Conservation (phyloP, 2,113 vertebrate species). For the Aegotheles bennettii region DNA sequence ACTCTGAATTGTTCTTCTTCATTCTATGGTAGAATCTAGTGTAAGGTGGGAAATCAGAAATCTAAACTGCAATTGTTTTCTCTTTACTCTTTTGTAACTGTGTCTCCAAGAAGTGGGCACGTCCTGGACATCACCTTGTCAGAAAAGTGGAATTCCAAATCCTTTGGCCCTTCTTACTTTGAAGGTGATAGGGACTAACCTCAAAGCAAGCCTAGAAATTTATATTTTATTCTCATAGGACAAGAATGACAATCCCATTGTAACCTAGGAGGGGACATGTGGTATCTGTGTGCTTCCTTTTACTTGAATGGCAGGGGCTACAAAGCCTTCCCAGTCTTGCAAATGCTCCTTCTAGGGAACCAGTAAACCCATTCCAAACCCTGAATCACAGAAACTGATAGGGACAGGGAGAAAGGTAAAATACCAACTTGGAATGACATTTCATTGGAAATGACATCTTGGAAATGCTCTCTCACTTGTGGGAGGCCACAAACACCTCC, state of each 20-base stretch:
- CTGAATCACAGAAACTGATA: not conserved
- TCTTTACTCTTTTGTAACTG: not conserved
- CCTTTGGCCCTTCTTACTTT: not conserved
- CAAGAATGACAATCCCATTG: not conserved
- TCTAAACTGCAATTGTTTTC: not conserved
- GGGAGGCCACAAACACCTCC: not conserved
- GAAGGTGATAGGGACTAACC: not conserved
- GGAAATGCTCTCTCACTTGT: not conserved
- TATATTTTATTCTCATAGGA: not conserved
- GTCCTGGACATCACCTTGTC: not conserved
- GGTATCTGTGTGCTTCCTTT: not conserved
- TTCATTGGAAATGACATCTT: not conserved
- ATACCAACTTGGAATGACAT: not conserved
- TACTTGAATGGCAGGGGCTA: not conserved
- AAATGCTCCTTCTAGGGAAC: not conserved
- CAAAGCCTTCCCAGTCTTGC: not conserved
- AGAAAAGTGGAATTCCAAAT: not conserved
- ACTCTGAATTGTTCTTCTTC: not conserved
- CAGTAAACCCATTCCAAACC: not conserved
- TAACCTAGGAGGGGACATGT: not conserved
- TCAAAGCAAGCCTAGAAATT: not conserved
- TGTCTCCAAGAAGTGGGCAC: not conserved
- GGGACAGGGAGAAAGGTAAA: not conserved
- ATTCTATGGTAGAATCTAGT: not conserved
- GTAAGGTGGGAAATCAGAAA: not conserved